phyloP scores from a whole-genome alignment of 2,888 invertebrate genomes.

The Antheraea assamensis region DNA sequence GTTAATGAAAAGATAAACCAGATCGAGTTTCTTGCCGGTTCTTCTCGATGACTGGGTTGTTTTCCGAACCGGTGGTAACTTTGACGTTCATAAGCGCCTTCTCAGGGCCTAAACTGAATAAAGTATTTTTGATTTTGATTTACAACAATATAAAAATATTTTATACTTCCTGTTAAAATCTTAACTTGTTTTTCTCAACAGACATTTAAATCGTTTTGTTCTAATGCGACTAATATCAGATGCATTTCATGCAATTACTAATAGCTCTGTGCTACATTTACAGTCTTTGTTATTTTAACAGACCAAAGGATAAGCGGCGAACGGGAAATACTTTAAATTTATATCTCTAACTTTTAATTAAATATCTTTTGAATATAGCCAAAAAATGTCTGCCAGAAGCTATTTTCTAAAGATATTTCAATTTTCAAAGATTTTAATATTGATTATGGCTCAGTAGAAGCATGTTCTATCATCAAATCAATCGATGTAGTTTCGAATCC shows the following conservation, averaged over 20 bases:
- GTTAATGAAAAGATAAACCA: too few species aligned
- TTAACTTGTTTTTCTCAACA: background rate
- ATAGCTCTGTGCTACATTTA: constrained; percentile 21
- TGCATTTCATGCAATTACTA: background rate
- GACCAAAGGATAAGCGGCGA: constrained; percentile 20
- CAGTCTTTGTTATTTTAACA: background rate
- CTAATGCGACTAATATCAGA: background rate
- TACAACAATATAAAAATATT: background rate
- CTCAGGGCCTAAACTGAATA: too few species aligned
- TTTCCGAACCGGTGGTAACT: too few species aligned
- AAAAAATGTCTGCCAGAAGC: background rate
- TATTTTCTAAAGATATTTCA: too few species aligned
- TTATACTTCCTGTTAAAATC: background rate
- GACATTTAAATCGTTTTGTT: background rate
- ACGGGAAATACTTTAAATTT: constrained; percentile 17
- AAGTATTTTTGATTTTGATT: too few species aligned
- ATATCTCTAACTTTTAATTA: background rate
- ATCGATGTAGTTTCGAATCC: too few species aligned
- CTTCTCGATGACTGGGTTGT: too few species aligned
- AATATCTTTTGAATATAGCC: background rate
- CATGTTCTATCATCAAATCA: too few species aligned
- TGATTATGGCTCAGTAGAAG: too few species aligned
- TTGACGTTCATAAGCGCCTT: too few species aligned
- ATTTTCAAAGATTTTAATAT: too few species aligned
- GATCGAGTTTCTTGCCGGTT: too few species aligned